These are phyloP conservation scores for Hydrolagus colliei DNA, from an alignment of 2,797 vertebrate genomes.

Conservation along the genomic window DNA sequence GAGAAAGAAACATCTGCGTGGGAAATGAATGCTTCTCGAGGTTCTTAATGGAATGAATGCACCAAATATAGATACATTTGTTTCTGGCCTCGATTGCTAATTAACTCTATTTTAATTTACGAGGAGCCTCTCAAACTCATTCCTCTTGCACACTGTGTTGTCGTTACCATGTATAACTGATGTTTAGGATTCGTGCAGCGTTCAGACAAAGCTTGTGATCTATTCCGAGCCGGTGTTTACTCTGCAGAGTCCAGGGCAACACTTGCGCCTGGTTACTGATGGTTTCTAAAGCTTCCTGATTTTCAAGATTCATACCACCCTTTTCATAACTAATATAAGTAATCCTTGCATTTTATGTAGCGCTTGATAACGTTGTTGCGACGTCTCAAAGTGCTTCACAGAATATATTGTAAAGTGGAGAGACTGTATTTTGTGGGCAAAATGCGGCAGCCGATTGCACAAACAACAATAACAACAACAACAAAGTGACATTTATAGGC, in stretches of 20 bases:
- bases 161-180: constrained; percentile 6
- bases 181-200: neutral
- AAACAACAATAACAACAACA: too few relatives aligned
- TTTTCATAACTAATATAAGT: too few relatives aligned
- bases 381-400: too few relatives aligned
- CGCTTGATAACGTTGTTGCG: too few relatives aligned
- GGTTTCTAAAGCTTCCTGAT: too few relatives aligned
- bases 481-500: too few relatives aligned
- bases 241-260: neutral
- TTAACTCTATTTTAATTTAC: neutral
- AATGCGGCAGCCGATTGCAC: too few relatives aligned
- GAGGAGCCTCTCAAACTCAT: neutral
- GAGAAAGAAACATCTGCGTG: neutral
- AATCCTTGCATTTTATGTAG: too few relatives aligned
- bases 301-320: too few relatives aligned
- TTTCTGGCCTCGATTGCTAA: neutral
- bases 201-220: neutral
- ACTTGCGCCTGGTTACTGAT: neutral
- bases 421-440: too few relatives aligned
- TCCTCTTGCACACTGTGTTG: neutral
- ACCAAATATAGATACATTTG: neutral
- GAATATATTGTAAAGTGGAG: too few relatives aligned
- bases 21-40: neutral
- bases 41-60: neutral
- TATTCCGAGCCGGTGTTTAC: neutral